Evolutionary conservation across 2,888 invertebrate genomes (phyloP).

Genomic region (Eristalis arbustorum): DNA sequence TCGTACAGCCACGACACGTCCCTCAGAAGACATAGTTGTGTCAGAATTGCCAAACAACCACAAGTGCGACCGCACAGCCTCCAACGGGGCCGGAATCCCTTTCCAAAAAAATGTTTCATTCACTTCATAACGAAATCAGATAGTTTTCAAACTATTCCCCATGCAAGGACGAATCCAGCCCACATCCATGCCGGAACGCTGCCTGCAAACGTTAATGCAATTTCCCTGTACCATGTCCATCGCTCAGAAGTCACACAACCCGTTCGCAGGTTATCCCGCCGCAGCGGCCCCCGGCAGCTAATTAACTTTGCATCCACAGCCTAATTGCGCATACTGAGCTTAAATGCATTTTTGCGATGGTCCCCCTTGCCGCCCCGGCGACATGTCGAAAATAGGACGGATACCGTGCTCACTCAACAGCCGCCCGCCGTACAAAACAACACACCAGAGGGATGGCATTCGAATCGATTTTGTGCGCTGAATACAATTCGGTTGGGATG

Average conservation of each 20-base stretch:
- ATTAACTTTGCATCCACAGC: conserved; percentile 37
- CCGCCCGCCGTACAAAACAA: not conserved
- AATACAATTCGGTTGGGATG: not conserved
- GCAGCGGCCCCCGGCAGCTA: not conserved
- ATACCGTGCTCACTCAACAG: not conserved
- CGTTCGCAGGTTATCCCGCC: not conserved
- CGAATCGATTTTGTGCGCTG: conserved; percentile 1
- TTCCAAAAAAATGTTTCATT: too few species aligned
- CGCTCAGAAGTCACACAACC: not conserved
- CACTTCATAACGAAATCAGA: too few species aligned
- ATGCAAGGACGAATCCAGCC: not conserved
- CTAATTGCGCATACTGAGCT: conserved; percentile 8
- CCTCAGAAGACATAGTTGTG: too few species aligned
- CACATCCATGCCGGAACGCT: not conserved
- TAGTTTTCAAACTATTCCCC: not conserved
- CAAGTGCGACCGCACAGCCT: too few species aligned
- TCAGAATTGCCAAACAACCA: too few species aligned
- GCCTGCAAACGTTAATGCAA: not conserved
- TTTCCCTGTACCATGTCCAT: conserved; percentile 2
- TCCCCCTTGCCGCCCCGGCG: not conserved
- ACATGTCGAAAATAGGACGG: not conserved
- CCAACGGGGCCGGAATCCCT: too few species aligned
- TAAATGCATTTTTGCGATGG: conserved; percentile 9
- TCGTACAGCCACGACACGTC: too few species aligned
- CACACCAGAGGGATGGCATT: not conserved